Conservation (phyloP, 2,888 invertebrate species). For the Catocala nupta region DNA sequence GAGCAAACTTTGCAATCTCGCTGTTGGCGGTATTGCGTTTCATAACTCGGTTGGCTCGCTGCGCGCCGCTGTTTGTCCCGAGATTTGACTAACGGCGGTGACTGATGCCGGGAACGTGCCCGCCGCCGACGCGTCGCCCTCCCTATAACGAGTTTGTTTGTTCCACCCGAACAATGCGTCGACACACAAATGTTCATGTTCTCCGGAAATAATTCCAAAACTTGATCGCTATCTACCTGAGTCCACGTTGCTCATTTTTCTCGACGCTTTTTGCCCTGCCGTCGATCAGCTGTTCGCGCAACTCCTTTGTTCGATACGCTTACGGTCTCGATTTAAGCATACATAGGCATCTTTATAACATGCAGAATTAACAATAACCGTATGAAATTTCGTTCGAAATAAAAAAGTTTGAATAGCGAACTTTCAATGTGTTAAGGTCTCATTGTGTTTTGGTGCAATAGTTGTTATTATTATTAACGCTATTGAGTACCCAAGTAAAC, state of each 20-base stretch:
- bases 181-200: constrained; percentile 30
- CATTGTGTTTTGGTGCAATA: constrained; percentile 40
- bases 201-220: constrained; percentile 36
- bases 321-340: constrained; percentile 38
- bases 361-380: constrained; percentile 34
- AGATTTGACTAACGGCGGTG: constrained; percentile 39
- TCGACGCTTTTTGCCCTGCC: constrained; percentile 32
- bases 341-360: constrained; percentile 33
- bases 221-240: constrained; percentile 49
- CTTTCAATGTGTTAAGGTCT: constrained; percentile 33
- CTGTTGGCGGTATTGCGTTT: constrained; percentile 57
- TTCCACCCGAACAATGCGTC: constrained; percentile 24
- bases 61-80: constrained; percentile 46
- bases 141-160: constrained; percentile 18
- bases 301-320: constrained; percentile 48
- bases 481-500: constrained; percentile 34
- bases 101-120: constrained; percentile 24
- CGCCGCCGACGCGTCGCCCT: constrained; percentile 3
- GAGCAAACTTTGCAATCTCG: constrained; percentile 63
- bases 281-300: constrained; percentile 56
- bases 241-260: constrained; percentile 32
- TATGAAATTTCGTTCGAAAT: constrained; percentile 30
- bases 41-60: constrained; percentile 50
- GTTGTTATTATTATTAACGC: constrained; percentile 40
- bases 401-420: constrained; percentile 39